Evolutionary conservation across 2,113 vertebrate genomes (phyloP).

Genomic region (Galemys pyrenaicus): DNA sequence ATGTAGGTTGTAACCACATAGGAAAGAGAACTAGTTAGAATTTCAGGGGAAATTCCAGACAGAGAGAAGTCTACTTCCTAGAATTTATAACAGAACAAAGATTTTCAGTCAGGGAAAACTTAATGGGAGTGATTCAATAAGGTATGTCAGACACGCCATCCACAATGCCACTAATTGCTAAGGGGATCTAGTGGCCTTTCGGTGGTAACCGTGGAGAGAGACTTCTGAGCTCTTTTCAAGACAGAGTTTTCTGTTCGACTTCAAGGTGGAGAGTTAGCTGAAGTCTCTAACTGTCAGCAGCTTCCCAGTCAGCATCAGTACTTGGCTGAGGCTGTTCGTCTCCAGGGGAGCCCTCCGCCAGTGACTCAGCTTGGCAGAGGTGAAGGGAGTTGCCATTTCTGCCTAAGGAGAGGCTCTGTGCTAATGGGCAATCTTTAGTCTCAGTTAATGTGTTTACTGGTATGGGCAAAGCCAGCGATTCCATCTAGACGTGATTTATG

Average conservation of each 20-base stretch:
- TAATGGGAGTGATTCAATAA: neutral
- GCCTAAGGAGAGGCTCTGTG: neutral
- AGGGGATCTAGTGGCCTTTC: no score
- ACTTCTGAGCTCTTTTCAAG: neutral
- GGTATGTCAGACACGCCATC: neutral
- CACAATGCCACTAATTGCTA: no score
- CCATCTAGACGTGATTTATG: neutral
- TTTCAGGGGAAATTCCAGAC: neutral
- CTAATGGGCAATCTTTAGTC: no score
- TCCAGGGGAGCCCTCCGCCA: no score
- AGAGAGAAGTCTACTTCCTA: neutral
- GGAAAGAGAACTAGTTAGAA: neutral
- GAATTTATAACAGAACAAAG: neutral
- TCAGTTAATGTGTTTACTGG: neutral
- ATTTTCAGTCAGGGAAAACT: neutral
- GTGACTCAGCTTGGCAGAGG: neutral
- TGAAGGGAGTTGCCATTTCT: neutral
- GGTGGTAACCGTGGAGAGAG: no score
- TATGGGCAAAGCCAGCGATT: neutral
- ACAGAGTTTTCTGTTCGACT: neutral
- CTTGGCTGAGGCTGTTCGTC: no score
- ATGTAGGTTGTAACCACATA: neutral
- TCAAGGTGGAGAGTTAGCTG: neutral
- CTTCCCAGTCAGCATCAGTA: no score
- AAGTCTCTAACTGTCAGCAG: no score